Base-by-base conservation (phyloP, 2,797 vertebrate species). In the Rhyacichthys aspro region DNA sequence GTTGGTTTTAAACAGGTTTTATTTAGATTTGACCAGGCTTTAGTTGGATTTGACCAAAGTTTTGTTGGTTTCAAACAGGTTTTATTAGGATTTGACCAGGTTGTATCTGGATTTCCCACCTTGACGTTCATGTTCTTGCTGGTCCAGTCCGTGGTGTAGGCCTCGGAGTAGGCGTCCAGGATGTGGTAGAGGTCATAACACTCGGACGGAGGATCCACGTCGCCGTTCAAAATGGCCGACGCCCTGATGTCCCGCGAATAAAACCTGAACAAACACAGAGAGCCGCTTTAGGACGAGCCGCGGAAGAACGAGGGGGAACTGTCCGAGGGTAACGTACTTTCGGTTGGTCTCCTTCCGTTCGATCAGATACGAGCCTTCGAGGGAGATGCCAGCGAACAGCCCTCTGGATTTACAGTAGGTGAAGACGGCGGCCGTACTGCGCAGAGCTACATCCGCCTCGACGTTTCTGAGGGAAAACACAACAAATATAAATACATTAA, bases 271-370 rank as follows among this genome's bases (percentile, higher is more conserved):
- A 55, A 9, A 45, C 3, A 28, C n/a, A 47, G 17, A 9, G 10
- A 42, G 1, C 17, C 7, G 11, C 19, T 46, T 28, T 2, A 47
- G 12, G 1, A 47, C 19, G 8, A 23, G 7, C 1, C 14, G 19
- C 7, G 47, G 14, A 17, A 9, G 38, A 7, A 18, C 1, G 5
- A 38, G 36, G 5, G 11, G 1, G 85, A 0, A 0, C 0, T 41
- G 32, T 11, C 4, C 3, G 11, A 38, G 1, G 11, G 9, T 1
- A 0, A 0, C 93, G 76, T 91, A 98, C 97, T 98, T 99, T 82
- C 94, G 92, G 83, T 99, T 99, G 32, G 97, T 94, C 10, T 99
- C 97, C 68, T 98, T 98, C 81, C 97, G 94, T 77, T 99, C 96
- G 8, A 98, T 94, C 54, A 99, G 89, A 70, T 92, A 96, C 7